phyloP scores from a whole-genome alignment of 2,888 invertebrate genomes.

The Tolmerus cingulatus region DNA sequence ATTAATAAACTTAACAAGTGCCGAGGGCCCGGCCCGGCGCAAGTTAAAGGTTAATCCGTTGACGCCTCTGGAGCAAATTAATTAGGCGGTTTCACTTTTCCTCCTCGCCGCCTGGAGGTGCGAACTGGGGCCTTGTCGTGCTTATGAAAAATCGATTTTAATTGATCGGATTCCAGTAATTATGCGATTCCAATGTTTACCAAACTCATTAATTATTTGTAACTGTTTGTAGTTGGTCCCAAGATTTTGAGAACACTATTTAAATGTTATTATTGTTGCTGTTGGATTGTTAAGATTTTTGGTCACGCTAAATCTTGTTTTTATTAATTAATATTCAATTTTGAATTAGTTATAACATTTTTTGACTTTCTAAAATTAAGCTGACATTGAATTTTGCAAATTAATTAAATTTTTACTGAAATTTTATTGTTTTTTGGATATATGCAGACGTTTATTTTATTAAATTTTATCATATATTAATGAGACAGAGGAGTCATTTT shows the following conservation, averaged over 20 bases:
- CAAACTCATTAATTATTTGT: not conserved
- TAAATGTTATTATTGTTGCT: not conserved
- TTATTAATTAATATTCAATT: too few species aligned
- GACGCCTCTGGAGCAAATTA: conserved; percentile 14
- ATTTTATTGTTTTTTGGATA: too few species aligned
- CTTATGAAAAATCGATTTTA: conserved; percentile 15
- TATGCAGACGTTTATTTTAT: too few species aligned
- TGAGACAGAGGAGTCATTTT: too few species aligned
- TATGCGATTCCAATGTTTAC: not conserved
- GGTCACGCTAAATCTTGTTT: too few species aligned
- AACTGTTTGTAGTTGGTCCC: not conserved
- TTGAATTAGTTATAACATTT: too few species aligned
- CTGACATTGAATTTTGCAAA: too few species aligned
- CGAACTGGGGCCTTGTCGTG: conserved; percentile 7
- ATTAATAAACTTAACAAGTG: conserved; percentile 50
- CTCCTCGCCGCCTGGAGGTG: not conserved
- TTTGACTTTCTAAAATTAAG: too few species aligned
- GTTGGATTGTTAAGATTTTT: not conserved
- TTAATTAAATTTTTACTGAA: too few species aligned
- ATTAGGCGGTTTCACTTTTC: conserved; percentile 35
- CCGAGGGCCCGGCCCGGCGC: conserved; percentile 43
- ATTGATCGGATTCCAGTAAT: not conserved
- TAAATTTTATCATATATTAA: too few species aligned
- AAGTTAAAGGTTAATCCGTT: conserved; percentile 45
- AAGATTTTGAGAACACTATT: not conserved